Percentiles rank a stretch among this genome's conserved stretches.
Evolutionary conservation across 2,113 vertebrate genomes (phyloP).

Genomic region (Verasper variegatus): DNA sequence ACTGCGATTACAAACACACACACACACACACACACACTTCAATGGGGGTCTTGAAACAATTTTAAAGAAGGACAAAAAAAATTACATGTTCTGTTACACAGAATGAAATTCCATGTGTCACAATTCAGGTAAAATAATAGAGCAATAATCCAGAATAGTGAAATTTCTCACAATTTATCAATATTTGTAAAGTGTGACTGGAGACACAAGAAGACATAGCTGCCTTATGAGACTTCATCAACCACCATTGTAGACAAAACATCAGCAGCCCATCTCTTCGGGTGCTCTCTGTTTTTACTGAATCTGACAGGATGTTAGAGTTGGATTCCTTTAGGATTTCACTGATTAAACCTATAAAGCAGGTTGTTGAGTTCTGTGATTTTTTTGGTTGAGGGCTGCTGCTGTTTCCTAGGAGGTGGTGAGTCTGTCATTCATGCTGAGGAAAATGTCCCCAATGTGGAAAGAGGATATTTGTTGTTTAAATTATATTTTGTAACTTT

Average conservation of each 20-base stretch:
- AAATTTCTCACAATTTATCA: not conserved
- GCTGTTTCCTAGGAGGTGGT: too few species aligned
- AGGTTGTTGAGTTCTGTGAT: not conserved
- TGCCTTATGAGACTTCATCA: not conserved
- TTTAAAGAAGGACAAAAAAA: too few species aligned
- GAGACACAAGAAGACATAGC: not conserved
- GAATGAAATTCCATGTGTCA: too few species aligned
- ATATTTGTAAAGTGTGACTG: not conserved
- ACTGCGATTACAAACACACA: not conserved
- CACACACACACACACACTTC: too few species aligned
- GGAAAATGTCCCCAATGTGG: not conserved
- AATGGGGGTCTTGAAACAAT: too few species aligned
- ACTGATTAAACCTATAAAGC: not conserved
- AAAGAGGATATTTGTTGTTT: not conserved
- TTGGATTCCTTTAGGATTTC: not conserved
- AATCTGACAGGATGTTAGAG: not conserved
- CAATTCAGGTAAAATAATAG: too few species aligned
- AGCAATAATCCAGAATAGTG: too few species aligned
- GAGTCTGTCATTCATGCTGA: not conserved
- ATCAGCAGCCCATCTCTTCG: not conserved
- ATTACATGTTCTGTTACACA: too few species aligned
- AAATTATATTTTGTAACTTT: not conserved
- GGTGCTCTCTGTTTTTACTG: slow-evolving; percentile 31
- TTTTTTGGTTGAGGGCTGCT: not conserved
- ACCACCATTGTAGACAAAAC: not conserved